These are phyloP conservation scores for Heliconius nattereri DNA, from an alignment of 1,140 invertebrate genomes.

Conservation along the genomic window DNA sequence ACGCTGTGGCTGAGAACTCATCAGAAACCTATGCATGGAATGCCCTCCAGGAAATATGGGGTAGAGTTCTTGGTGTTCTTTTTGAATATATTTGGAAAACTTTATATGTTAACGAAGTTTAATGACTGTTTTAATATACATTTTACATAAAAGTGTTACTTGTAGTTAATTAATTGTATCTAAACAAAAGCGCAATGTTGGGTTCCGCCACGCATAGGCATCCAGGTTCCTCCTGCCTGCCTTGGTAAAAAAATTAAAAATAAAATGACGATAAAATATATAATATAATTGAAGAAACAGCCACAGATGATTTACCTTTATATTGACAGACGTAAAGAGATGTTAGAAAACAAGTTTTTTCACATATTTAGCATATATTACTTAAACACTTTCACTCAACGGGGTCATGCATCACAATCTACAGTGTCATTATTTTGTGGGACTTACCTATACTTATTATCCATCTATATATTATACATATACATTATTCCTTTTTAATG, in stretches of 20 bases:
- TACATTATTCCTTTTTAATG: neutral
- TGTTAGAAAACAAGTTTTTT: slow-evolving; percentile 11
- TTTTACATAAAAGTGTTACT: neutral
- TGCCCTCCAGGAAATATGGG: slow-evolving; percentile 53
- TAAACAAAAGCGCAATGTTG: too few relatives aligned
- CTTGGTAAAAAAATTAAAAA: too few relatives aligned
- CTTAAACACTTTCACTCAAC: slow-evolving; percentile 42
- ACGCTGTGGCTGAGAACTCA: neutral
- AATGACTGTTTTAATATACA: slow-evolving; percentile 1
- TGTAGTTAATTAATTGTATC: neutral
- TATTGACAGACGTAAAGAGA: neutral
- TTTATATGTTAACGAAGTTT: slow-evolving; percentile 32
- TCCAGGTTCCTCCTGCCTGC: too few relatives aligned
- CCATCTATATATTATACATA: neutral
- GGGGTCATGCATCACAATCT: neutral
- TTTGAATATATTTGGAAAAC: slow-evolving; percentile 53
- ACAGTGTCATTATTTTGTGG: neutral
- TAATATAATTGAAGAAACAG: too few relatives aligned
- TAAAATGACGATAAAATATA: too few relatives aligned
- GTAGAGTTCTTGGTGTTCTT: slow-evolving; percentile 50
- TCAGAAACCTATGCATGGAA: slow-evolving; percentile 5
- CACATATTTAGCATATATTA: slow-evolving; percentile 40
- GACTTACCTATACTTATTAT: neutral
- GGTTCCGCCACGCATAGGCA: too few relatives aligned
- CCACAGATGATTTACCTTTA: too few relatives aligned